Conservation (phyloP, 2,113 vertebrate genomes). For the Dromiciops gliroides region DNA sequence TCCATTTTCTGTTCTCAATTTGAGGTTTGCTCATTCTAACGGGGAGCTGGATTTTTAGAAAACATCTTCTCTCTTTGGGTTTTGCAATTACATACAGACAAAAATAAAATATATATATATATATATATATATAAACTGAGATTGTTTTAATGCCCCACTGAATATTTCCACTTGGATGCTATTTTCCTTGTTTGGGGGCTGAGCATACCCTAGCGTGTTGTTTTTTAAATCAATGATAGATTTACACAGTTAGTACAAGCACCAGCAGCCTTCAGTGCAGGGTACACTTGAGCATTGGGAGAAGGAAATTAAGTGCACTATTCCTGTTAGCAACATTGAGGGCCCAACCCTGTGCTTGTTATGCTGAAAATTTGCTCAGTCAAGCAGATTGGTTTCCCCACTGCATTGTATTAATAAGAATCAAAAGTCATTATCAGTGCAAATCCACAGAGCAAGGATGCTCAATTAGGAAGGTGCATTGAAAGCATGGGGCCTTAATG, state of each 20-base stretch:
- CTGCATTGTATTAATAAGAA: constrained; percentile 65
- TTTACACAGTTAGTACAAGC: constrained; percentile 71
- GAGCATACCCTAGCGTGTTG: constrained; percentile 65
- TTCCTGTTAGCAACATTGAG: constrained; percentile 44
- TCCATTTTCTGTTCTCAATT: constrained; percentile 43
- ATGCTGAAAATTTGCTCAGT: constrained; percentile 60
- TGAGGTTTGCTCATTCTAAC: constrained; percentile 53
- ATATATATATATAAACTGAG: background rate
- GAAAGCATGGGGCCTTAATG: background rate
- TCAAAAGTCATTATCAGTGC: constrained; percentile 62
- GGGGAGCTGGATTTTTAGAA: constrained; percentile 44
- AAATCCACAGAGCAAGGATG: background rate
- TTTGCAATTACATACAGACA: constrained; percentile 40
- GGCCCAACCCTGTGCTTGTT: constrained; percentile 44
- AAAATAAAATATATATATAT: constrained; percentile 52
- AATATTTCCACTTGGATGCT: constrained; percentile 66
- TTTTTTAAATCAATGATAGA: constrained; percentile 73
- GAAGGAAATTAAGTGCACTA: constrained; percentile 69
- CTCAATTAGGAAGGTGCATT: constrained; percentile 46
- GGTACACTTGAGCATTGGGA: constrained; percentile 60
- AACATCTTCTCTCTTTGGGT: constrained; percentile 18
- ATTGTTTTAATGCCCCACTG: constrained; percentile 59
- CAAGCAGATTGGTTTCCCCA: constrained; percentile 59
- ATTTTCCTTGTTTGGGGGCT: constrained; percentile 62
- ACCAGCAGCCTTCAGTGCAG: constrained; percentile 22